Evolutionary conservation across 2,888 invertebrate genomes (phyloP), one percentile per base, ranked within the genome.

Genomic region (Drosophila phalerata): DNA sequence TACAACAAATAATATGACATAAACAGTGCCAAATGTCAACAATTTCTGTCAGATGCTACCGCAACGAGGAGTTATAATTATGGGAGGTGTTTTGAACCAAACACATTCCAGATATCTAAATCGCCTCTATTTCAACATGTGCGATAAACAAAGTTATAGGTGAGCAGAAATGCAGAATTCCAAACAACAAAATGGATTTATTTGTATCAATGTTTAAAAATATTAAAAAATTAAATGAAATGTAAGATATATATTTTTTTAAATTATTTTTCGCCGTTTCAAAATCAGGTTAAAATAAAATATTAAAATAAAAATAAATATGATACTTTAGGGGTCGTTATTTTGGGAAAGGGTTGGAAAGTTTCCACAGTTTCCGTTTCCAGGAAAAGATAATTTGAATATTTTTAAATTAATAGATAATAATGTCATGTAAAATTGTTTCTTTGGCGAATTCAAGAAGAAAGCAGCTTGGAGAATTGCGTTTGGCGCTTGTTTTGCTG

Each of bases 1-100:
- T 49, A 40, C 62, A 73, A 74, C 82, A 79, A 74, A 63, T 81
- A 79, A 82, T 72, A 66, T 82, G 79, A 76, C 83, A 79, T 61
- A 82, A 79, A 60, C 79, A 72, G 69, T 61, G 53, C 45, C 60
- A 71, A 75, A 82, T 75, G 76, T 82, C 83, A 82, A 72, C 83
- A 79, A 72, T 72, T 76, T 73, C 65, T 67, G 70, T 49, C 79
- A 60, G 55, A 34, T 28, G 45, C n/a, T 15, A 25, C 51, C 40
- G 45, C 64, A 17, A 30, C 40, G 19, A 30, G 47, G 6, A 51
- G 32, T 32, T 56, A 65, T 60, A 75, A 65, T 79, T 74, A 48
- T 47, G 64, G 15, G 42, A 22, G 32, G 25, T 53, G 38, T 19
- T 47, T 42, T 17, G 37, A 13, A 5, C n/a, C 37, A 11, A 11